These are phyloP conservation scores for Callyntrura guangdongensis DNA, from an alignment of 2,888 invertebrate species.

Conservation along the genomic window DNA sequence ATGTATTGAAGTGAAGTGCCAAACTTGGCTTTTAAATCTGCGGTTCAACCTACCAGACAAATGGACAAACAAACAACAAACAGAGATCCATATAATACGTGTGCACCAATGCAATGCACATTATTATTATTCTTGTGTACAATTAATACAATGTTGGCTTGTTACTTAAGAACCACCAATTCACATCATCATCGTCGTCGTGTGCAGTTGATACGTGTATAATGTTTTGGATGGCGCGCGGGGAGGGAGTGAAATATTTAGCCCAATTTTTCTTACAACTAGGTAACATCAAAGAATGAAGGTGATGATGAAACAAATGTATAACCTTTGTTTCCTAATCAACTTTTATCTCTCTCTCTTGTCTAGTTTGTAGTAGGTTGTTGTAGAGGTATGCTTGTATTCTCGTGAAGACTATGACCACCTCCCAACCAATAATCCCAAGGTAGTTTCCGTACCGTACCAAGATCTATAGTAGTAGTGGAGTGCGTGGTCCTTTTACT, in stretches of 20 bases:
- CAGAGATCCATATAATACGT: too few relatives aligned
- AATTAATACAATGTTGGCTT: background rate
- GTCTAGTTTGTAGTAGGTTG: too few relatives aligned
- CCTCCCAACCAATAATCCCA: constrained; percentile 47
- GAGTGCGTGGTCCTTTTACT: too few relatives aligned
- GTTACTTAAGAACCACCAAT: background rate
- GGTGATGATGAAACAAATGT: constrained; percentile 61
- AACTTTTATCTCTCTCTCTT: constrained; percentile 16
- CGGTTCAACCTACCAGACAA: background rate
- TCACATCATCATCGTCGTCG: too few relatives aligned
- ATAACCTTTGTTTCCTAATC: constrained; percentile 72
- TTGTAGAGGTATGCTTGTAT: background rate
- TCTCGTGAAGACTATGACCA: background rate
- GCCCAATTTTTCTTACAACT: constrained; percentile 27
- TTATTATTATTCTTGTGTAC: background rate
- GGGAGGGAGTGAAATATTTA: background rate
- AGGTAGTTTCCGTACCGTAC: constrained; percentile 71
- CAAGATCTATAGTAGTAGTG: too few relatives aligned
- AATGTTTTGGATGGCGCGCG: too few relatives aligned
- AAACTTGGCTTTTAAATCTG: too few relatives aligned
- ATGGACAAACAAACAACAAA: background rate
- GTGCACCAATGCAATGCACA: background rate
- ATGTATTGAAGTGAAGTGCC: too few relatives aligned
- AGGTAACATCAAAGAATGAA: too few relatives aligned
- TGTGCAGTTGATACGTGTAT: constrained; percentile 15